Evolutionary conservation across 2,888 invertebrate genomes (phyloP).

Genomic region (Chymomyza procnemis): DNA sequence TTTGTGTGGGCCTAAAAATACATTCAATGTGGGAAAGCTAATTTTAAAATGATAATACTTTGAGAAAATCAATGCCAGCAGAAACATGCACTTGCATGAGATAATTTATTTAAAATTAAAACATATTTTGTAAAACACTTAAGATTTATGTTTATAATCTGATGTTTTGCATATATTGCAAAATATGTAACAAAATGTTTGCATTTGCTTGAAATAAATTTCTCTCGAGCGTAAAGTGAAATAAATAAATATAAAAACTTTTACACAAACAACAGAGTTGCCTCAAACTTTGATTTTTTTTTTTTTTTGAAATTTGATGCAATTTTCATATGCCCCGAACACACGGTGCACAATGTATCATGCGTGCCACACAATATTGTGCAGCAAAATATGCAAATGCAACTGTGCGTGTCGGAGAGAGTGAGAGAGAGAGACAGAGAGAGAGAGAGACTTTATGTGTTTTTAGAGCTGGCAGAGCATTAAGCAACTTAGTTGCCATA

Average conservation of each 20-base stretch:
- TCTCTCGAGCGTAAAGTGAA: neutral
- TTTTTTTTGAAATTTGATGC: neutral
- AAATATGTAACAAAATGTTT: neutral
- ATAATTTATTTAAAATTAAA: neutral
- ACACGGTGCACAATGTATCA: neutral
- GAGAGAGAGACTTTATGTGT: neutral
- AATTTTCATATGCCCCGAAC: neutral
- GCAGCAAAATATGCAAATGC: slow-evolving; percentile 18
- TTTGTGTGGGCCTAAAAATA: neutral
- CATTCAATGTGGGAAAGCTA: neutral
- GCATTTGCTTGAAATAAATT: neutral
- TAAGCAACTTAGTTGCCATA: slow-evolving; percentile 68
- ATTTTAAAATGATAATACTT: neutral
- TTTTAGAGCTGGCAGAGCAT: slow-evolving; percentile 21
- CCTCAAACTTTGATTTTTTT: neutral
- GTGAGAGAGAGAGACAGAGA: neutral
- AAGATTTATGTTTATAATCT: too few species aligned
- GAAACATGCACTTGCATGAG: neutral
- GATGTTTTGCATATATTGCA: neutral
- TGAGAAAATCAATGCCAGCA: neutral
- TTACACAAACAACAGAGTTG: neutral
- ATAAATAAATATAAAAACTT: neutral
- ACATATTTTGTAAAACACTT: neutral
- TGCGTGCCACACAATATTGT: slow-evolving; percentile 49
- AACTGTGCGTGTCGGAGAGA: neutral